A percentile compares a stretch with the other conserved stretches of the same genome.
phyloP scores from a whole-genome alignment of 2,888 invertebrate genomes.

The Homarus gammarus region DNA sequence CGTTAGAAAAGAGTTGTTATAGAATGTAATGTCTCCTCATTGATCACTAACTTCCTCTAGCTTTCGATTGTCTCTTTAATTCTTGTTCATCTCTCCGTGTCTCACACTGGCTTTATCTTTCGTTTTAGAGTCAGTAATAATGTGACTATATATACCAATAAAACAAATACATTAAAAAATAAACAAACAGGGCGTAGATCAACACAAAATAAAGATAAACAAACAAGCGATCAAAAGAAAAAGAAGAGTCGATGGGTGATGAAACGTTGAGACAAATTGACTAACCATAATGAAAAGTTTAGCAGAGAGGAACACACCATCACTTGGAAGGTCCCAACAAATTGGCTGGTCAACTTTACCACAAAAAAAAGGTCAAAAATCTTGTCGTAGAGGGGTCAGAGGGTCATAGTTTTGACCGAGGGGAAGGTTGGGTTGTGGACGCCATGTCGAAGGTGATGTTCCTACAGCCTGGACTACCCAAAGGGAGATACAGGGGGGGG shows the following conservation, averaged over 20 bases:
- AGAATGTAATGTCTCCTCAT: conserved; percentile 56
- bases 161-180: too few relatives aligned
- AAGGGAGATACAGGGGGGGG: background rate
- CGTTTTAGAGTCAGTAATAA: too few relatives aligned
- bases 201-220: too few relatives aligned
- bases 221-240: too few relatives aligned
- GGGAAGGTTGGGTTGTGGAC: conserved; percentile 13
- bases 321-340: conserved; percentile 33
- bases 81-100: background rate
- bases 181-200: too few relatives aligned
- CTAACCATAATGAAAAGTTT: background rate
- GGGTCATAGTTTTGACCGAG: conserved; percentile 39
- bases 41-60: conserved; percentile 35
- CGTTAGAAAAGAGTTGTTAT: conserved; percentile 45
- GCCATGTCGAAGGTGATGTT: background rate
- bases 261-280: background rate
- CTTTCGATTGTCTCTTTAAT: background rate
- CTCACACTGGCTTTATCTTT: too few relatives aligned
- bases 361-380: conserved; percentile 39
- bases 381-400: conserved; percentile 44
- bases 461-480: background rate
- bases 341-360: conserved; percentile 50
- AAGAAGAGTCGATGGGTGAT: too few relatives aligned
- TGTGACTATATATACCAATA: too few relatives aligned
- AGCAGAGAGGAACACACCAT: background rate